These are phyloP conservation scores for Erebia aethiops DNA, from an alignment of 2,888 invertebrate genomes.

Conservation along the genomic window DNA sequence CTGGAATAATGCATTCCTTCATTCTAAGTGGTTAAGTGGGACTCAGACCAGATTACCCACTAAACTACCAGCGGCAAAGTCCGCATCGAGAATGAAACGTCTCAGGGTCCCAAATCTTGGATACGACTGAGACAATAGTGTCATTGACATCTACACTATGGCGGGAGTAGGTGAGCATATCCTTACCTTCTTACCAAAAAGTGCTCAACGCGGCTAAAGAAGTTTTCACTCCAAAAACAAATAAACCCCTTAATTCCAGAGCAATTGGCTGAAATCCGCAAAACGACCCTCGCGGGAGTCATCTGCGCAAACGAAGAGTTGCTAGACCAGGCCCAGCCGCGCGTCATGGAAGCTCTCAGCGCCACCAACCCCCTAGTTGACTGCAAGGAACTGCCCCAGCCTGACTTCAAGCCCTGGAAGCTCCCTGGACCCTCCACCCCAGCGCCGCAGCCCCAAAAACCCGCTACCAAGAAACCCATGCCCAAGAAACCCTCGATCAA, in stretches of 20 bases:
- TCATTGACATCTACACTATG: no score
- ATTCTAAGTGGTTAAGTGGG: no score
- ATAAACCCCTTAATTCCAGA: conserved; percentile 62
- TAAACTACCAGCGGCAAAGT: no score
- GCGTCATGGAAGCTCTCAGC: conserved; percentile 86
- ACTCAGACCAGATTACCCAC: no score
- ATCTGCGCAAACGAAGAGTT: conserved; percentile 90
- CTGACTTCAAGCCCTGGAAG: conserved; percentile 84
- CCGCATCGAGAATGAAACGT: no score
- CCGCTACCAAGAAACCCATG: conserved; percentile 4
- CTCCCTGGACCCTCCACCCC: conserved; percentile 31
- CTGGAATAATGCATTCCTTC: no score
- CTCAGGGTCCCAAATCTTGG: no score
- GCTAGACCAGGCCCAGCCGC: conserved; percentile 84
- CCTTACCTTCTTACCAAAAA: no score
- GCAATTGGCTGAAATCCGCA: conserved; percentile 91
- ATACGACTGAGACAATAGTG: no score
- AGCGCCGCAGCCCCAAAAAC: conserved; percentile 32
- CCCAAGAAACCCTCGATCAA: conserved; percentile 28
- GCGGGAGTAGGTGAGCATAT: no score
- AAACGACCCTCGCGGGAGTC: conserved; percentile 87
- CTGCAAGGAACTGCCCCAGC: conserved; percentile 84
- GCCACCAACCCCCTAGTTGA: conserved; percentile 84
- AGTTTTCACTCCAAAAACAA: no score
- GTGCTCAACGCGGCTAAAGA: no score